A percentile compares a stretch with the other conserved stretches of the same genome.
Evolutionary conservation across 2,113 vertebrate genomes (phyloP).

Genomic region (Pelecanus crispus): DNA sequence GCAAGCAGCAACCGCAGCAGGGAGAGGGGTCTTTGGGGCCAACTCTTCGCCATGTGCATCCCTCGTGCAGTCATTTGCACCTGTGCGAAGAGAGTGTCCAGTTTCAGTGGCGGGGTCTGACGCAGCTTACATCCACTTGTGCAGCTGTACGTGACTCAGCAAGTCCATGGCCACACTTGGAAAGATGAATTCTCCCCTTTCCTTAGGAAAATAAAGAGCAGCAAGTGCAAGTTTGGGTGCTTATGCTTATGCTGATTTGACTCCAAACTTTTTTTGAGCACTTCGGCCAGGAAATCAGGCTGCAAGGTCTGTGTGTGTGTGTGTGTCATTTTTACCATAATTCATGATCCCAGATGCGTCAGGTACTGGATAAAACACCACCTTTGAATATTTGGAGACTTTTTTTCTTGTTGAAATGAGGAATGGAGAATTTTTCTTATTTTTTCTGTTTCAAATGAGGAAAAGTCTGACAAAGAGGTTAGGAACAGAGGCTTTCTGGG

Average conservation of each 20-base stretch:
- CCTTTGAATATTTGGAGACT: background rate
- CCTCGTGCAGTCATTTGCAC: background rate
- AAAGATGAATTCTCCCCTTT: background rate
- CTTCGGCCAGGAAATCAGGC: background rate
- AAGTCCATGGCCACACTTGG: background rate
- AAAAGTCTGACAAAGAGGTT: background rate
- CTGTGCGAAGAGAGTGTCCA: background rate
- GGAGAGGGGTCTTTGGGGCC: background rate
- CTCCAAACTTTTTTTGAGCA: background rate
- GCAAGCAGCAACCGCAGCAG: rapidly evolving
- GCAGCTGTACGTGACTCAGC: background rate
- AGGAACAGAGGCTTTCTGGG: background rate
- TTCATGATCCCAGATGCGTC: background rate
- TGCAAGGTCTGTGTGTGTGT: background rate
- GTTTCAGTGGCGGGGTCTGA: background rate
- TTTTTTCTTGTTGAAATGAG: background rate
- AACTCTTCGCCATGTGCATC: rapidly evolving
- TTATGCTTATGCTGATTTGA: background rate
- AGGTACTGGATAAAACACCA: background rate
- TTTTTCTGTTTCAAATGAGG: background rate
- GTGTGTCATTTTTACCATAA: background rate
- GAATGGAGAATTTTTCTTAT: background rate
- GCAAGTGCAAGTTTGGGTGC: background rate
- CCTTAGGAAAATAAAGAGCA: background rate
- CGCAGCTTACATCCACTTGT: background rate